Conservation (phyloP, 2,113 vertebrate genomes). For the Ramphastos sulfuratus region DNA sequence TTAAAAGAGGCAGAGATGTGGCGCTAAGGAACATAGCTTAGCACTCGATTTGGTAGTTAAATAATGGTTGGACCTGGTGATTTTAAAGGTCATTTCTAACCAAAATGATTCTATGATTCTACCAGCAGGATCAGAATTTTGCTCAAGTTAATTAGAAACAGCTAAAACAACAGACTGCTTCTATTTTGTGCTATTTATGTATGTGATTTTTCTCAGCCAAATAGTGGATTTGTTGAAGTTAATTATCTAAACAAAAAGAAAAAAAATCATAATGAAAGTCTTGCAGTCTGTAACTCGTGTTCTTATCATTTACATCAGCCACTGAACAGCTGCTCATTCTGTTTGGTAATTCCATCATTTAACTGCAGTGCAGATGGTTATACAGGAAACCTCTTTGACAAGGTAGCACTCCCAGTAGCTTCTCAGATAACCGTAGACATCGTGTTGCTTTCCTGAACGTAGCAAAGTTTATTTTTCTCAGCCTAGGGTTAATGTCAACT, state of each 20-base stretch:
- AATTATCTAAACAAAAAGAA: neutral
- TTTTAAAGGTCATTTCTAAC: no score
- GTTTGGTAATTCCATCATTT: neutral
- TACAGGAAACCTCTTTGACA: neutral
- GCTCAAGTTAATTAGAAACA: neutral
- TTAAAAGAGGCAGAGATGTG: no score
- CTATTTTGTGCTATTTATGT: neutral
- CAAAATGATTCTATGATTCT: no score
- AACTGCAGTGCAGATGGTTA: neutral
- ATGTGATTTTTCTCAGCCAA: neutral
- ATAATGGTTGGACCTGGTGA: no score
- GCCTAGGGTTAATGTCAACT: neutral
- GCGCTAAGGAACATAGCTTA: no score
- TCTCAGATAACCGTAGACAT: accelerated
- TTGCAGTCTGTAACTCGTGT: neutral
- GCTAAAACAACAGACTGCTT: neutral
- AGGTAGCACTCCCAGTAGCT: neutral
- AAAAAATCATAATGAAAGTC: neutral
- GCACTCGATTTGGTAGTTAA: no score
- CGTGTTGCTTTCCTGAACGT: accelerated
- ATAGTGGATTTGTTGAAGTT: neutral
- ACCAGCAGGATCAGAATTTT: neutral
- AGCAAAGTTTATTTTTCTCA: neutral
- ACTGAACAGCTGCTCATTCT: neutral
- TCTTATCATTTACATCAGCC: neutral